A percentile compares a stretch with the other conserved stretches of the same genome.
These are phyloP conservation scores for Heliconius hortense DNA, from an alignment of 2,888 invertebrate genomes.

Conservation along the genomic window DNA sequence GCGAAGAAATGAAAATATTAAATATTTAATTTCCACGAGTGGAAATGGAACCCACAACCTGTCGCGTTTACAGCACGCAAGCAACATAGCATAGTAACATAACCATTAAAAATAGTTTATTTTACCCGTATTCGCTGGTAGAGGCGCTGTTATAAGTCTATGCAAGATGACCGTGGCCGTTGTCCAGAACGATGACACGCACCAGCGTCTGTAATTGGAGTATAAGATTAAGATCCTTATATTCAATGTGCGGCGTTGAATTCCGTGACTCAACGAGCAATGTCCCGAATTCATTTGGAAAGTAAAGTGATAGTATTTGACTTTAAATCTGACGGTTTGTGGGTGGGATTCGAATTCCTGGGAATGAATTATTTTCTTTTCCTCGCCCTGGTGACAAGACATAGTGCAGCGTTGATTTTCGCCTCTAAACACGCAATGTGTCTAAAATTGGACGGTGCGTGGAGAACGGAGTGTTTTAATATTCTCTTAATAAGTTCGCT, in stretches of 20 bases:
- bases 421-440: no score
- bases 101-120: neutral
- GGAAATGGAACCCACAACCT: neutral
- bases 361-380: no score
- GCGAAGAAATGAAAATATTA: neutral
- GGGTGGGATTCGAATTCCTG: no score
- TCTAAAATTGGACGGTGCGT: no score
- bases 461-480: neutral
- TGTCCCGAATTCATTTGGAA: no score
- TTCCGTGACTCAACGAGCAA: no score
- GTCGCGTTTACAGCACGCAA: neutral
- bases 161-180: slow-evolving; percentile 65
- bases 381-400: no score
- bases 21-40: neutral
- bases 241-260: neutral
- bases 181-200: slow-evolving; percentile 70
- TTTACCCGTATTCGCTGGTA: slow-evolving; percentile 57
- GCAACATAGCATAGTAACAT: neutral
- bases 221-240: neutral
- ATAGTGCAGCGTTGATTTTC: no score
- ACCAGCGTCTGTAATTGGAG: slow-evolving; percentile 64
- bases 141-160: slow-evolving; percentile 56
- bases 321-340: no score
- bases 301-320: no score
- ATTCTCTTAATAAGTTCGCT: neutral